phyloP scores from a whole-genome alignment of 2,888 invertebrate genomes.

The Chrysodeixis includens region DNA sequence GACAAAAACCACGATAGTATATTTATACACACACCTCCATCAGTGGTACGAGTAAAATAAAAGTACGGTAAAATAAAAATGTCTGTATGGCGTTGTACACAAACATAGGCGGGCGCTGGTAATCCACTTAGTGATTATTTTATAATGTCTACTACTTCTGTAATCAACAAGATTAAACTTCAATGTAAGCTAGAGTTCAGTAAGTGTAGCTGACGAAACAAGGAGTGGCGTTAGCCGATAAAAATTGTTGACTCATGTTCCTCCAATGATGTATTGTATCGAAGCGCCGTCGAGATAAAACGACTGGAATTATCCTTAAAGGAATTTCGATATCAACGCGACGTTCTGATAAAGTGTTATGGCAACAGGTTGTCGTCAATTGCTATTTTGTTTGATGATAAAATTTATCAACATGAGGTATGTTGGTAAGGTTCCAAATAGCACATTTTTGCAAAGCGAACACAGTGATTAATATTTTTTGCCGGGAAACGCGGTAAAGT shows the following conservation, averaged over 20 bases:
- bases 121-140: conserved; percentile 59
- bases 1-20: conserved; percentile 8
- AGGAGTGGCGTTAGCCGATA: conserved; percentile 75
- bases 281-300: conserved; percentile 60
- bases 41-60: conserved; percentile 25
- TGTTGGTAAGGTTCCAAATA: conserved; percentile 24
- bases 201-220: conserved; percentile 59
- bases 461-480: not conserved
- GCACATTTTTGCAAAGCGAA: conserved; percentile 15
- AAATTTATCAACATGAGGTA: conserved; percentile 54
- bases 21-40: conserved; percentile 15
- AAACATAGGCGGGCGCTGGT: conserved; percentile 49
- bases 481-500: not conserved
- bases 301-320: conserved; percentile 62
- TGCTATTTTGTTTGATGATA: conserved; percentile 60
- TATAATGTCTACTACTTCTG: conserved; percentile 59
- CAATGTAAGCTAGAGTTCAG: conserved; percentile 50
- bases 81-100: conserved; percentile 30
- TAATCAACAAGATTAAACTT: conserved; percentile 63
- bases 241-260: conserved; percentile 67
- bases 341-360: conserved; percentile 62
- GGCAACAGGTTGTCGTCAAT: conserved; percentile 69
- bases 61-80: conserved; percentile 24
- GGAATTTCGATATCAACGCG: conserved; percentile 66
- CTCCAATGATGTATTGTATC: conserved; percentile 54